Evolutionary conservation across 2,797 vertebrate genomes (phyloP).

Genomic region (Poeciliopsis infans): DNA sequence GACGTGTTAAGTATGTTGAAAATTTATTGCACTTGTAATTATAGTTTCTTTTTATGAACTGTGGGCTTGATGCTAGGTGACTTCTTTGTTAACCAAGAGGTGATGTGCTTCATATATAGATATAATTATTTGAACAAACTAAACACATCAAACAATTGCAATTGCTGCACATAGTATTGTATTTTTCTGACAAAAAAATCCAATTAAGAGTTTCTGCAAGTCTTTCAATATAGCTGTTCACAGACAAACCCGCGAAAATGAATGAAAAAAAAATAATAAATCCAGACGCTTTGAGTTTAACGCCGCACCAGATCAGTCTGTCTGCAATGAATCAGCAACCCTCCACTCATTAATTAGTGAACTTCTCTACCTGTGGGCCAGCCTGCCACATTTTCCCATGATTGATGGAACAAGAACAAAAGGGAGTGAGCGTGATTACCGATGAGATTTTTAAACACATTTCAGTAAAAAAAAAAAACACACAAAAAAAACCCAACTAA

Average conservation of each 20-base stretch:
- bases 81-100: background rate
- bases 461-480: constrained; percentile 52
- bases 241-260: constrained; percentile 10
- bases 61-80: constrained; percentile 7
- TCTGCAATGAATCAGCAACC: constrained; percentile 54
- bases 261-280: constrained; percentile 13
- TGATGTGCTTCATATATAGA: background rate
- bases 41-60: background rate
- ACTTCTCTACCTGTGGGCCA: constrained; percentile 69
- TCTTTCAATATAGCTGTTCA: background rate
- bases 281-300: constrained; percentile 18
- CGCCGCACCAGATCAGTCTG: constrained; percentile 35
- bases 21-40: background rate
- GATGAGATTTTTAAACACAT: constrained; percentile 76
- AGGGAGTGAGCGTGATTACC: constrained; percentile 58
- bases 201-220: background rate
- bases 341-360: constrained; percentile 72
- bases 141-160: background rate
- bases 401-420: constrained; percentile 70
- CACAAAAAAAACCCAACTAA: constrained; percentile 29
- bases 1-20: background rate
- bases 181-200: background rate
- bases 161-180: background rate
- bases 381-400: constrained; percentile 55
- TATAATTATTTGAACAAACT: background rate